These are phyloP conservation scores for Cylloceria caligata DNA, from an alignment of 2,888 invertebrate species.

Conservation along the genomic window DNA sequence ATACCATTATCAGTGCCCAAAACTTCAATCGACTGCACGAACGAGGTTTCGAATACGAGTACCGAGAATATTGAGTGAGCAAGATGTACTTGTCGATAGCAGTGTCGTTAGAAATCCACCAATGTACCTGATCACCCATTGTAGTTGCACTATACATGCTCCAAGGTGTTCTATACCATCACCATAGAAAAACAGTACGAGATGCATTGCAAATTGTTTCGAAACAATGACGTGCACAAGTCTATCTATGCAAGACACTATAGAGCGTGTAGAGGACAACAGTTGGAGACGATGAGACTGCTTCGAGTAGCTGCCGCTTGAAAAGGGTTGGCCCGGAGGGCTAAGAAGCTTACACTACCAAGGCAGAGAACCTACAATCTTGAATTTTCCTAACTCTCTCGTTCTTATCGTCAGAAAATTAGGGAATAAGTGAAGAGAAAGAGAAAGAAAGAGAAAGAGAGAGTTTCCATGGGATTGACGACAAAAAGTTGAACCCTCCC, in stretches of 20 bases:
- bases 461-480: not conserved
- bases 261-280: conserved; percentile 1
- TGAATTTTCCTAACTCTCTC: conserved; percentile 13
- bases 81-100: not conserved
- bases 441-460: conserved; percentile 23
- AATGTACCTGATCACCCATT: conserved; percentile 1
- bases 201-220: not conserved
- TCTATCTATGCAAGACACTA: not conserved
- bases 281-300: conserved; percentile 50
- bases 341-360: conserved; percentile 62
- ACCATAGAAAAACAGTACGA: not conserved
- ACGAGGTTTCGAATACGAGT: not conserved
- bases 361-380: conserved; percentile 36
- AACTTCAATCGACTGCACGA: not conserved
- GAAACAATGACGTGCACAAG: not conserved
- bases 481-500: not conserved
- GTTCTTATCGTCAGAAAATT: conserved; percentile 14
- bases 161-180: too few species aligned
- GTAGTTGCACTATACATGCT: not conserved
- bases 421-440: conserved; percentile 13
- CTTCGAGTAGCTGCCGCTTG: conserved; percentile 38
- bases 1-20: not conserved
- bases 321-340: conserved; percentile 46
- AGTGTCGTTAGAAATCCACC: not conserved
- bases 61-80: not conserved